Base-by-base conservation (phyloP, 2,113 vertebrate species). In the Nycticorax nycticorax region DNA sequence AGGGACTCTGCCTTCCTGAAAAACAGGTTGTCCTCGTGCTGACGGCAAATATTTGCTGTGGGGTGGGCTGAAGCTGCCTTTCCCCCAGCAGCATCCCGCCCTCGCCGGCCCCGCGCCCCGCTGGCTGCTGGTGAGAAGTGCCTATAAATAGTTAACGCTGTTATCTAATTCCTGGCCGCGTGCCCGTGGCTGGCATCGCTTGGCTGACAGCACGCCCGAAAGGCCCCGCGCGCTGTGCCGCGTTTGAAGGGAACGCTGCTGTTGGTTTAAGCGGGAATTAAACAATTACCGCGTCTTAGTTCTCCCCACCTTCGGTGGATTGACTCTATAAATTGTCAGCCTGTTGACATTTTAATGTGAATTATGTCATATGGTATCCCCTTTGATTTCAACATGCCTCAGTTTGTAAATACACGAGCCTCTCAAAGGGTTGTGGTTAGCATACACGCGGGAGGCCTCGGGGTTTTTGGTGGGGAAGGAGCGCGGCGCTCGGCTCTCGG, bases 351-450 rank as follows among this genome's bases (percentile, higher is more conserved):
- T 99, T 99, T 99, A 99, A 99, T 99, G 99, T 98, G 98, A 98
- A 98, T 99, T 99, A 98, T 99, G 99, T 99, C 99, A 99, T 99
- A 98, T 99, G 99, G 99, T 99, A 99, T 99, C 99, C 98, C 99
- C 99, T 99, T 99, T 99, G 99, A 99, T 99, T 99, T 98, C 98
- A 97, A 99, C 99, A 99, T 99, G 99, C 99, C 99, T 99, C 98
- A 89, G 98, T 99, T 99, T 99, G 99, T 99, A 99, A 99, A 99
- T 99, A 99, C 99, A 99, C 97, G 98, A 98, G 98, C 98, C 98
- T 98, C 99, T 99, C 98, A 99, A 99, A 99, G 99, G 98, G 98
- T 98, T 99, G 99, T 99, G 99, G 99, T 99, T 99, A 99, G 99
- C 98, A 87, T 98, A 98, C 99, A 98, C 98, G 98, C 98, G 64